A percentile compares a stretch with the other conserved stretches of the same genome.
Conservation (phyloP, 2,113 vertebrate species). For the Salvelinus alpinus region DNA sequence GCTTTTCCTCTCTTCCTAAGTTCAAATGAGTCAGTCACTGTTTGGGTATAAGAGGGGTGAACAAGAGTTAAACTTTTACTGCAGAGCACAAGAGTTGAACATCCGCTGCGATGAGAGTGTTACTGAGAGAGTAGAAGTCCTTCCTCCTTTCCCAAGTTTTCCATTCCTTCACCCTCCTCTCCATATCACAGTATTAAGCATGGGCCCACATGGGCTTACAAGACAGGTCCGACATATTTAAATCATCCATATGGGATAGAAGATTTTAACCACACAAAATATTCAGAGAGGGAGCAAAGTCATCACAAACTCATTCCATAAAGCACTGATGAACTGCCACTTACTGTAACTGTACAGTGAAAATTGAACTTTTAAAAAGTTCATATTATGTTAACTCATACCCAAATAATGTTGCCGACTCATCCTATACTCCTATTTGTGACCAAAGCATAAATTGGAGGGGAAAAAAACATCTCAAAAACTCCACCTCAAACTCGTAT, state of each 20-base stretch:
- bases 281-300: not conserved
- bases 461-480: no score
- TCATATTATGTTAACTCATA: no score
- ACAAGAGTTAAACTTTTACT: not conserved
- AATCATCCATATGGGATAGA: not conserved
- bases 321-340: no score
- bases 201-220: not conserved
- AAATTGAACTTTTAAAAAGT: no score
- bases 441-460: no score
- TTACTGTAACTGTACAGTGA: no score
- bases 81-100: not conserved
- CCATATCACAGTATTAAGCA: not conserved
- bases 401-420: no score
- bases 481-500: no score
- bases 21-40: not conserved
- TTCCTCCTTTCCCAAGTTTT: not conserved
- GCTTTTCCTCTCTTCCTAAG: not conserved
- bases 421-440: no score
- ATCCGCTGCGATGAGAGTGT: not conserved
- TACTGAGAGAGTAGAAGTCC: not conserved
- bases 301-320: not conserved
- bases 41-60: not conserved
- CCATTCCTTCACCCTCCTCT: not conserved
- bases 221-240: not conserved
- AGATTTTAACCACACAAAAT: not conserved